Evolutionary conservation across 1,140 invertebrate species (phyloP).

Genomic region (Zaprionus vittiger): DNA sequence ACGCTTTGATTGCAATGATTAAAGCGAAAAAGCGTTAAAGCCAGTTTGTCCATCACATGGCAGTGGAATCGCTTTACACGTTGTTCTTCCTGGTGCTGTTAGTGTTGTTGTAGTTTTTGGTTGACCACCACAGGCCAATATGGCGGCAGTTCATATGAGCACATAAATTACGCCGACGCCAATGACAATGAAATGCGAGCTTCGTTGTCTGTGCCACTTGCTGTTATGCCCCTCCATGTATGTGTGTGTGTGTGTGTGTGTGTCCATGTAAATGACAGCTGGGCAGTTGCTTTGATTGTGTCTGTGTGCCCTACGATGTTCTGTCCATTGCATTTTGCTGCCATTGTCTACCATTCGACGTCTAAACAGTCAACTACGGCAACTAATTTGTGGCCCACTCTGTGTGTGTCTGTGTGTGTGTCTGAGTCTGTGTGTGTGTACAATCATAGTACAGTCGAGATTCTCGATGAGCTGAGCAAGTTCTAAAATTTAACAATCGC

Average conservation of each 20-base stretch:
- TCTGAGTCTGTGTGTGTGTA: background rate
- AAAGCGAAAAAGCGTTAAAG: background rate
- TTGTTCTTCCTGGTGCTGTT: background rate
- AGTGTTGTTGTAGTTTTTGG: constrained; percentile 2
- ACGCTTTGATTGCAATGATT: background rate
- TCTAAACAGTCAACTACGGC: constrained; percentile 50
- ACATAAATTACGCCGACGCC: constrained; percentile 66
- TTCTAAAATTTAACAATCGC: background rate
- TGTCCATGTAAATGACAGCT: constrained; percentile 44
- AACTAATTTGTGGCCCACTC: constrained; percentile 5
- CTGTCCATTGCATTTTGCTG: constrained; percentile 49
- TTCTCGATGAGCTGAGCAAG: background rate
- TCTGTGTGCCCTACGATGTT: background rate
- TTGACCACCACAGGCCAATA: constrained; percentile 37
- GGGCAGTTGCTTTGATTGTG: constrained; percentile 25
- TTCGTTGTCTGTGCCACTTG: constrained; percentile 7
- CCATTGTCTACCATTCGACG: constrained; percentile 48
- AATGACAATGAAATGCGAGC: constrained; percentile 72
- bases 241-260: background rate
- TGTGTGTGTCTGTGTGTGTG: background rate
- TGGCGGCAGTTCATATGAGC: constrained; percentile 49
- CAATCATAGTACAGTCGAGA: background rate
- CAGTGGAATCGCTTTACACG: background rate
- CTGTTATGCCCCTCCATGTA: background rate
- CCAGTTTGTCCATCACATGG: background rate